Conservation (phyloP, 92 coral and sea anemone genomes). For the Palythoa heliodiscus region DNA sequence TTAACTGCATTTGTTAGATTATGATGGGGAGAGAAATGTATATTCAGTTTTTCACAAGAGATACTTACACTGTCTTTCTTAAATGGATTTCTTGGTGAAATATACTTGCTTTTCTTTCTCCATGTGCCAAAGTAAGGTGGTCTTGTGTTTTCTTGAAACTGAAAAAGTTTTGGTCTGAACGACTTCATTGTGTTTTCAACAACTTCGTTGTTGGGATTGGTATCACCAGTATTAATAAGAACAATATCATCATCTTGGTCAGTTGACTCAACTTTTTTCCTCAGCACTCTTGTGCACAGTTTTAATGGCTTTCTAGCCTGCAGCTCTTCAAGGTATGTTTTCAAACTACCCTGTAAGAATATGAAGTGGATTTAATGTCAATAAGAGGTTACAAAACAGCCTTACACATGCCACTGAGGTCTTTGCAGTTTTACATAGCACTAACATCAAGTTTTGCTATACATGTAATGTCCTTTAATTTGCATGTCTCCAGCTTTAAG, state of each 20-base stretch:
- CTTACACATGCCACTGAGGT: too few species aligned
- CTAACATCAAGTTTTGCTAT: too few species aligned
- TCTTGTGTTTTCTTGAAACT: conserved; percentile 83
- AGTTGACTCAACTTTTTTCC: conserved; percentile 26
- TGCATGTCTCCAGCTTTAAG: too few species aligned
- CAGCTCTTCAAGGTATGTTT: conserved; percentile 61
- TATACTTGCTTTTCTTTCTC: conserved; percentile 76
- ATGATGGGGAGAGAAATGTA: too few species aligned
- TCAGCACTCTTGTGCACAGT: not conserved
- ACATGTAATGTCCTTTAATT: too few species aligned
- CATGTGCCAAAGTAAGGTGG: conserved; percentile 96
- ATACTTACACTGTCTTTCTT: conserved; percentile 72
- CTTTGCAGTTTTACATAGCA: too few species aligned
- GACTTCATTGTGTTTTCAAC: conserved; percentile 51
- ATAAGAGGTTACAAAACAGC: too few species aligned
- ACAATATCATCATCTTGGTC: conserved; percentile 54
- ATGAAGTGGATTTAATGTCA: not conserved
- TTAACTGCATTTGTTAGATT: not conserved
- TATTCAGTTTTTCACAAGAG: not conserved
- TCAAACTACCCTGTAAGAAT: conserved; percentile 41
- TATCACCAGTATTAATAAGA: conserved; percentile 58
- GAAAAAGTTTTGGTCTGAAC: conserved; percentile 67
- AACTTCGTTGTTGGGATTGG: conserved; percentile 60
- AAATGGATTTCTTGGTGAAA: conserved; percentile 88
- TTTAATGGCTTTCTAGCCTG: conserved; percentile 62